Percentiles rank a stretch among this genome's conserved stretches.
These are phyloP conservation scores for Porites lutea DNA, from an alignment of 64 coral and sea anemone species.

Conservation along the genomic window DNA sequence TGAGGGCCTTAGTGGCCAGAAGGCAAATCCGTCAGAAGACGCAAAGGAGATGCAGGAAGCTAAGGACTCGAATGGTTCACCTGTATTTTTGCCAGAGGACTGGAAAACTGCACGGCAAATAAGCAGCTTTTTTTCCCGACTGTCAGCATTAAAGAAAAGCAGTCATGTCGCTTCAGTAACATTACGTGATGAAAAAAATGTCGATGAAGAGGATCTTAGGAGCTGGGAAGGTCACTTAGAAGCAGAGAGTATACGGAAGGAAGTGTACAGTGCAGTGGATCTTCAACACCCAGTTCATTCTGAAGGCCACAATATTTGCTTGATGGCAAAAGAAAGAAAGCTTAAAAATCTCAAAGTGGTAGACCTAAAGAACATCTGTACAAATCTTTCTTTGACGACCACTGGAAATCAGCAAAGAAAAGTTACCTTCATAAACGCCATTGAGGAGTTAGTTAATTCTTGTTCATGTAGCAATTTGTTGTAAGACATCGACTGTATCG, in stretches of 20 bases:
- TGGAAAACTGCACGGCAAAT: constrained; percentile 55
- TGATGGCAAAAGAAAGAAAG: background rate
- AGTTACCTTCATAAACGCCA: background rate
- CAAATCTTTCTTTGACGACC: background rate
- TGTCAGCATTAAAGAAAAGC: constrained; percentile 28
- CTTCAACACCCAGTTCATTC: constrained; percentile 23
- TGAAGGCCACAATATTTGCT: constrained; percentile 29
- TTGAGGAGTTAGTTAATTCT: constrained; percentile 21
- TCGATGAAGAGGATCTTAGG: constrained; percentile 26
- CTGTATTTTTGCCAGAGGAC: constrained; percentile 35
- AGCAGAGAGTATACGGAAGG: background rate
- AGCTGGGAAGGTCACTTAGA: background rate
- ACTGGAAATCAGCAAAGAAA: constrained; percentile 9
- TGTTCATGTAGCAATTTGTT: constrained; percentile 20
- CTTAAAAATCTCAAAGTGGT: constrained; percentile 16
- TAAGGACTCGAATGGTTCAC: background rate
- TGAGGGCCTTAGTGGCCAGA: constrained; percentile 25
- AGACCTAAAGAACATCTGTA: constrained; percentile 45
- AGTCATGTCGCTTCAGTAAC: background rate
- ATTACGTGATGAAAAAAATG: background rate
- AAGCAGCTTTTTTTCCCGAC: constrained; percentile 49
- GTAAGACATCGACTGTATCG: too few relatives aligned
- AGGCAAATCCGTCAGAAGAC: constrained; percentile 25
- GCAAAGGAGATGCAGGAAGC: constrained; percentile 30
- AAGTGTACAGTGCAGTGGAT: constrained; percentile 26